These are phyloP conservation scores for Cinara cedri DNA, from an alignment of 2,888 invertebrate species.

Conservation along the genomic window DNA sequence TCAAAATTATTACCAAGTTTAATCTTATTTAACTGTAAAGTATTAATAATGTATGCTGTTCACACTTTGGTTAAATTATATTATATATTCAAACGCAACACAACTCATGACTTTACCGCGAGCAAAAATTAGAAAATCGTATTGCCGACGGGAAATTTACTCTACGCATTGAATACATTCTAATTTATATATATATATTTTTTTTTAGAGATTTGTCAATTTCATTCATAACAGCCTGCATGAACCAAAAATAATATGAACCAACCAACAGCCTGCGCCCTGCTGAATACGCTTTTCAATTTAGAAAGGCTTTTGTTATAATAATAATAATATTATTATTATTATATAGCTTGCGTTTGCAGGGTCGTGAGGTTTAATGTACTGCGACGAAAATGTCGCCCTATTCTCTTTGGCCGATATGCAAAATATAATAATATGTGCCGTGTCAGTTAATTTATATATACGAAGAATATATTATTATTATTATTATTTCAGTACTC, in stretches of 20 bases:
- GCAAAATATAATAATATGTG: background rate
- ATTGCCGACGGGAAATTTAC: constrained; percentile 24
- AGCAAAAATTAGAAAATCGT: background rate
- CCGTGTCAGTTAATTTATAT: constrained; percentile 34
- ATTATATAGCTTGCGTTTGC: background rate
- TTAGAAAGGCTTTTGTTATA: constrained; percentile 21
- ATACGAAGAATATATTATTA: background rate
- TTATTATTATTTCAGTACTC: background rate
- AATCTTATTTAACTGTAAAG: background rate
- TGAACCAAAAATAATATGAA: background rate
- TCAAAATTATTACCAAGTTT: background rate
- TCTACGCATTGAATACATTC: constrained; percentile 8
- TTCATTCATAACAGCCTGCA: constrained; percentile 1
- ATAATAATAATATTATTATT: background rate
- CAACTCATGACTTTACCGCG: background rate
- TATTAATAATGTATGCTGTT: background rate
- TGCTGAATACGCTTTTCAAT: constrained; percentile 26
- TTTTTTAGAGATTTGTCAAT: constrained; percentile 26
- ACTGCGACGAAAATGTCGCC: constrained; percentile 33
- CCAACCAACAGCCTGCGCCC: background rate
- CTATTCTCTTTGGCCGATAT: constrained; percentile 4
- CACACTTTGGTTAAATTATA: background rate
- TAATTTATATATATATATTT: background rate
- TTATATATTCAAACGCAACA: background rate
- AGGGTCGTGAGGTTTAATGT: constrained; percentile 25